Evolutionary conservation across 1,140 invertebrate species (phyloP).

Genomic region (Metaphire vulgaris): DNA sequence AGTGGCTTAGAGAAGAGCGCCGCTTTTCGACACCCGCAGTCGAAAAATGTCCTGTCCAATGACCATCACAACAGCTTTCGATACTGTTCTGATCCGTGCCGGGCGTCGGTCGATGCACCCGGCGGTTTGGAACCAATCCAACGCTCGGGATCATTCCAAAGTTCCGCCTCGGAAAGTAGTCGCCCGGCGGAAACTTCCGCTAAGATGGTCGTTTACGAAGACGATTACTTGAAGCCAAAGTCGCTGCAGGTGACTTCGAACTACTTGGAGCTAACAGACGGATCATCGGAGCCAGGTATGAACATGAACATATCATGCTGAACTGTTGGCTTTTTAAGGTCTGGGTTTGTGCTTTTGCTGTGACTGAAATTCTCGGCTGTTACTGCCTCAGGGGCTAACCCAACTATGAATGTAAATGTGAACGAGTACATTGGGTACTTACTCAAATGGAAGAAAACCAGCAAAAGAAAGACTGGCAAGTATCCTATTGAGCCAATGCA

Average conservation of each 20-base stretch:
- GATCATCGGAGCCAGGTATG: background rate
- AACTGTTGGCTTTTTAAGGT: too few species aligned
- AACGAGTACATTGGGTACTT: too few species aligned
- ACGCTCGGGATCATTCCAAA: too few species aligned
- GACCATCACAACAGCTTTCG: background rate
- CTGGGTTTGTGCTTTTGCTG: too few species aligned
- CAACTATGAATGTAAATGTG: too few species aligned
- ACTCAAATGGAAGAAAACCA: too few species aligned
- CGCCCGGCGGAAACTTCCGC: background rate
- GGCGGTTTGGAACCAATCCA: background rate
- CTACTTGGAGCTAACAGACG: background rate
- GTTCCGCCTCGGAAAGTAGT: background rate
- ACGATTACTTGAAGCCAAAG: background rate
- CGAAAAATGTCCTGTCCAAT: background rate
- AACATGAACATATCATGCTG: too few species aligned
- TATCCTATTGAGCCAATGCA: too few species aligned
- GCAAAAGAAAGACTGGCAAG: too few species aligned
- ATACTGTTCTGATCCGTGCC: background rate
- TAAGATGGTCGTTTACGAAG: background rate
- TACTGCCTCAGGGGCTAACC: too few species aligned
- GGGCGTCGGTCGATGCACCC: background rate
- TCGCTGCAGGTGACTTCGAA: background rate
- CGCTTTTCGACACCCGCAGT: background rate
- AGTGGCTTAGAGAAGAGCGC: background rate
- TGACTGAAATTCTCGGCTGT: too few species aligned